Conservation (phyloP, 2,113 vertebrate genomes). For the Vicugna pacos region DNA sequence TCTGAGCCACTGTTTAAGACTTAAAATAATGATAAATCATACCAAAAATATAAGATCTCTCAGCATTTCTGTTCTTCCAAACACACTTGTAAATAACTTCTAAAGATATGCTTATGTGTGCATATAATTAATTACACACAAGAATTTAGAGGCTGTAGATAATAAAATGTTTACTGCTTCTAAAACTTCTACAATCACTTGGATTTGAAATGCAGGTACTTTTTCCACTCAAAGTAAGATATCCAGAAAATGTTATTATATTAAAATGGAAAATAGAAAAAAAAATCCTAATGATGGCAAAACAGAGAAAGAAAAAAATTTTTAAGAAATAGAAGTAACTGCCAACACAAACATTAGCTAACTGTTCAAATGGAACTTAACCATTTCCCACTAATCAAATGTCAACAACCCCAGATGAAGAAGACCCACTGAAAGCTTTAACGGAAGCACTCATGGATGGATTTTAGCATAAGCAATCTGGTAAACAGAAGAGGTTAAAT, state of each 20-base stretch:
- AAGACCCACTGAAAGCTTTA: neutral
- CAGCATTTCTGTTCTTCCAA: slow-evolving; percentile 50
- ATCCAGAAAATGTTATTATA: slow-evolving; percentile 39
- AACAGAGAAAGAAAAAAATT: neutral
- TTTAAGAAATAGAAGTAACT: neutral
- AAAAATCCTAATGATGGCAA: slow-evolving; percentile 20
- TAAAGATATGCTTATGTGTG: neutral
- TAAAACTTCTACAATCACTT: slow-evolving; percentile 19
- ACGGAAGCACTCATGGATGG: slow-evolving; percentile 3
- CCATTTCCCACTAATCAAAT: slow-evolving; percentile 24
- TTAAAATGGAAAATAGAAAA: neutral
- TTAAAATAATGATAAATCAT: slow-evolving; percentile 47
- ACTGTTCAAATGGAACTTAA: neutral
- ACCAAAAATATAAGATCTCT: neutral
- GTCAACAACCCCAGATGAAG: neutral
- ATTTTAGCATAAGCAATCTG: slow-evolving; percentile 26
- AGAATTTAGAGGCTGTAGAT: slow-evolving; percentile 40
- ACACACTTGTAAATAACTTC: slow-evolving; percentile 8
- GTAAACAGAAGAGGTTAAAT: slow-evolving; percentile 20
- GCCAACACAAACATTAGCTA: slow-evolving; percentile 40
- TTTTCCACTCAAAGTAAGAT: slow-evolving; percentile 46
- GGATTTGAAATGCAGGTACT: slow-evolving; percentile 40
- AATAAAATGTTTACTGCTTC: slow-evolving; percentile 57
- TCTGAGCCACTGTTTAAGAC: neutral
- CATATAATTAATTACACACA: neutral